Evolutionary conservation across 2,113 vertebrate genomes (phyloP), one percentile per base, ranked within the genome.

Genomic region (Xenopus borealis): DNA sequence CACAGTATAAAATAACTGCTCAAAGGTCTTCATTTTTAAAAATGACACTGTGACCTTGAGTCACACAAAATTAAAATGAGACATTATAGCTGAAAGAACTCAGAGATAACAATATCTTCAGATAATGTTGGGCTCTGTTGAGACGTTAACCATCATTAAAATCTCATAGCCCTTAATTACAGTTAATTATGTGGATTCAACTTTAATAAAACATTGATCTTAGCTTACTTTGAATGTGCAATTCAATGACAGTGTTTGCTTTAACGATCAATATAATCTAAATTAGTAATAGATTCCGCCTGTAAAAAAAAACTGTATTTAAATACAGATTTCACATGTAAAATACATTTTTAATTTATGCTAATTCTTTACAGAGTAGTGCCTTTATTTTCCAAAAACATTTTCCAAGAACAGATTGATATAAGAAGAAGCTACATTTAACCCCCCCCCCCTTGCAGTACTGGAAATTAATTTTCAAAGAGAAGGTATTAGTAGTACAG

Each of bases 91-190:
- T 44, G 20, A 53, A 63, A 40, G 30, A 66, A 46, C 18, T 33
- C 62, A 45, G 23, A 27, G 23, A 27, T 27, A 27, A 27, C 33
- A 53, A 44, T 63, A 53, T 63, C 66, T 62, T 69, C 69, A 75
- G 69, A 75, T 75, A 69, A 65, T 62, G 62, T 69, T 63, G 73
- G 73, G 66, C 73, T 75, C 73, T 75, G 46, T 7, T 69, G 73
- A 75, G 73, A 69, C 66, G 68, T 75, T 75, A 75, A 75, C 66
- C 73, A 66, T 75, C 73, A 75, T 75, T 75, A 75, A 75, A 75
- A 75, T 63, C 73, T 69, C 66, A 75, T 63, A 75, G 66, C 73
- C 66, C 73, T 75, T 75, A 75, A 75, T 75, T 69, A 69, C 73
- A 62, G 73, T 75, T 66, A 75, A 75, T 75, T 69, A 75, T 55